A percentile compares a stretch with the other conserved stretches of the same genome.
These are phyloP conservation scores for Istiophorus platypterus DNA, from an alignment of 2,113 vertebrate species.

Conservation along the genomic window DNA sequence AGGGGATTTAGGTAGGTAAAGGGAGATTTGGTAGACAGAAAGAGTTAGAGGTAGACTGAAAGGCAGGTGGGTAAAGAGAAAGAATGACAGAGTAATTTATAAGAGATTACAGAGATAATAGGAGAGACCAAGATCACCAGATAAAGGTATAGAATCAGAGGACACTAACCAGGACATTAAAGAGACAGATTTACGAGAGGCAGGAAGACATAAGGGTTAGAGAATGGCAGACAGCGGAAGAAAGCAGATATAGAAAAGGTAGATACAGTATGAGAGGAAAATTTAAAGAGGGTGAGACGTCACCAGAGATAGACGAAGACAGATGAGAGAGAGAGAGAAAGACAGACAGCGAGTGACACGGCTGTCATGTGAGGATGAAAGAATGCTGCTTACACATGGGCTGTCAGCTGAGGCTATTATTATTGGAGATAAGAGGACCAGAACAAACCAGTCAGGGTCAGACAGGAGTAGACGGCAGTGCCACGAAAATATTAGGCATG, in stretches of 20 bases:
- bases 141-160: conserved; percentile 4
- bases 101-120: background rate
- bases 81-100: background rate
- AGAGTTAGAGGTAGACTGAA: conserved; percentile 45
- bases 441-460: conserved; percentile 73
- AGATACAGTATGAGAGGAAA: background rate
- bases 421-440: conserved; percentile 75
- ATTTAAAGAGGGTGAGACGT: conserved; percentile 17
- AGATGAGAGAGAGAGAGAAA: conserved; percentile 27
- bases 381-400: conserved; percentile 78
- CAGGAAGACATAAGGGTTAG: background rate
- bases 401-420: conserved; percentile 82
- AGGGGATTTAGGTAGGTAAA: too few species aligned
- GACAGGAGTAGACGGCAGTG: conserved; percentile 34
- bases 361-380: conserved; percentile 80
- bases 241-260: background rate
- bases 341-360: conserved; percentile 51
- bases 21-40: too few species aligned
- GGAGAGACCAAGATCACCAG: background rate
- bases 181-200: background rate
- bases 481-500: conserved; percentile 36
- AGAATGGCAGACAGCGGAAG: background rate
- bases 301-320: background rate
- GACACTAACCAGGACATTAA: background rate
- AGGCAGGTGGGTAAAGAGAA: background rate